A percentile compares a stretch with the other conserved stretches of the same genome.
Conservation (phyloP, 1,140 invertebrate species). For the Drosophila grimshawi region DNA sequence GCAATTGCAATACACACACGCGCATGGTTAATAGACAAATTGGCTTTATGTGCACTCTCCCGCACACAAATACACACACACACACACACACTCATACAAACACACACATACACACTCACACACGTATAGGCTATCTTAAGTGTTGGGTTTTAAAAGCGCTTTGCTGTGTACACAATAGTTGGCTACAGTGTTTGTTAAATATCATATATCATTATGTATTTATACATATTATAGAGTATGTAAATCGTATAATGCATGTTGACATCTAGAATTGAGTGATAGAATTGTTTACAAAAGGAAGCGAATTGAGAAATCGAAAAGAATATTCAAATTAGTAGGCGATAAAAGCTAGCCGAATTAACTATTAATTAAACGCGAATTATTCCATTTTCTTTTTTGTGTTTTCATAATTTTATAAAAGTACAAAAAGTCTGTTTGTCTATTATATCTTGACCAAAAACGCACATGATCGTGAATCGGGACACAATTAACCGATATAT, state of each 20-base stretch:
- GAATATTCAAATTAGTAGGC: constrained; percentile 13
- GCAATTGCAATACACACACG: constrained; percentile 24
- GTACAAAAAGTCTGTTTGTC: constrained; percentile 72
- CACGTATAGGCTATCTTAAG: constrained; percentile 31
- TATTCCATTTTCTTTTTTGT: constrained; percentile 4
- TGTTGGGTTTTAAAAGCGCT: constrained; percentile 50
- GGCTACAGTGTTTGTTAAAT: constrained; percentile 43
- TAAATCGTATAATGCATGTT: constrained; percentile 72
- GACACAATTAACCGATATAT: constrained; percentile 64
- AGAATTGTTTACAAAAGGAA: constrained; percentile 43
- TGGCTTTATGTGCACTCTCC: constrained; percentile 5
- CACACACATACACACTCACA: constrained; percentile 8
- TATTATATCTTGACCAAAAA: neutral
- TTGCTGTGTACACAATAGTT: constrained; percentile 34
- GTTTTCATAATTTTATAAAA: constrained; percentile 71
- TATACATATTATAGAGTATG: constrained; percentile 59
- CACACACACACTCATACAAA: neutral
- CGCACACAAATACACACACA: neutral
- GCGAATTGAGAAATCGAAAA: constrained; percentile 19
- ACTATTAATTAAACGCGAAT: constrained; percentile 69
- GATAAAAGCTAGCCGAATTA: constrained; percentile 58
- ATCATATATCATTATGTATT: constrained; percentile 43
- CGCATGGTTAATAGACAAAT: constrained; percentile 52
- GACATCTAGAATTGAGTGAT: constrained; percentile 73
- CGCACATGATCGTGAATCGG: constrained; percentile 41